Percentiles rank a stretch among this genome's conserved stretches.
Evolutionary conservation across 2,113 vertebrate species (phyloP).

Genomic region (human): GRCh38 chr2:211194501-211195000

Average conservation of each 20-base stretch:
- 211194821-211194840: background rate
- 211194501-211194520: background rate
- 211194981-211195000: background rate
- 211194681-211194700: background rate
- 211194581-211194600: background rate
- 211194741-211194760: background rate
- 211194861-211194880: background rate
- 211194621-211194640: background rate
- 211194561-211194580: background rate
- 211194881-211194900: background rate
- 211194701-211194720: background rate
- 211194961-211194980: background rate
- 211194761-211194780: background rate
- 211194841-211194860: background rate
- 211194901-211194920: background rate
- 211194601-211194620: background rate
- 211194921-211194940: background rate
- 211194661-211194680: background rate
- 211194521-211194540: background rate
- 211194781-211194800: background rate
- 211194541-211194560: background rate
- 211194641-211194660: background rate
- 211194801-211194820: background rate
- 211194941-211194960: background rate
- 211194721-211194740: background rate